Evolutionary conservation across 1,140 invertebrate species (phyloP), one percentile per base, ranked within the genome.

Genomic region (Phthorimaea operculella): DNA sequence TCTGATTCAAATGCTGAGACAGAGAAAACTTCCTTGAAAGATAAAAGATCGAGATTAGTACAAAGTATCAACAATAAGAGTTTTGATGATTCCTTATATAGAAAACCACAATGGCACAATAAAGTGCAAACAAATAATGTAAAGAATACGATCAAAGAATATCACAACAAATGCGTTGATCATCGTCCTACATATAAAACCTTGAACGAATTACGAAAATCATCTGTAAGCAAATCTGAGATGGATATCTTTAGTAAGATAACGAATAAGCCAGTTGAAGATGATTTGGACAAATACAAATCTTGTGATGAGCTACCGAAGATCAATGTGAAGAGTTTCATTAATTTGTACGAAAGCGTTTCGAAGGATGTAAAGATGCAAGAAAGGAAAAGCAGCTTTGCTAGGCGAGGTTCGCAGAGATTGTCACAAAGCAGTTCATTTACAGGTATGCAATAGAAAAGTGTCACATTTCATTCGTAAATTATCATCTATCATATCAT

Each of bases 221-320:
- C 44, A 9, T 47, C 44, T 18, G 70, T 78, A 15, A 85, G 82
- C 54, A 85, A 81, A 62, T 85, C 82, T 39, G 82, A 85, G 74
- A 80, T 82, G 77, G 82, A 85, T 55, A 80, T 85, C 54, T 85
- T 85, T 39, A 83, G 62, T 49, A 85, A 78, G 69, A 54, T 65
- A 9, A 59, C 66, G 17, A 61, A 36, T 33, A 64, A 59, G 55
- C 52, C 53, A 1, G 28, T 36, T 11, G 67, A 74, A 15, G 69
- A 72, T 34, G 68, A 74, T 45, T 66, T 81, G 33, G 74, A 83
- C 34, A 82, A 74, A 71, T 66, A 82, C 55, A 83, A 82, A 56
- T 85, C 82, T n/a, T 83, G 68, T 51, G 79, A 85, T 52, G 79
- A 85, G 58, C 59, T 85, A 45, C 79, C 79, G 15, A 80, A 74